phyloP scores from a whole-genome alignment of 2,113 vertebrate species.

The Mirounga angustirostris region DNA sequence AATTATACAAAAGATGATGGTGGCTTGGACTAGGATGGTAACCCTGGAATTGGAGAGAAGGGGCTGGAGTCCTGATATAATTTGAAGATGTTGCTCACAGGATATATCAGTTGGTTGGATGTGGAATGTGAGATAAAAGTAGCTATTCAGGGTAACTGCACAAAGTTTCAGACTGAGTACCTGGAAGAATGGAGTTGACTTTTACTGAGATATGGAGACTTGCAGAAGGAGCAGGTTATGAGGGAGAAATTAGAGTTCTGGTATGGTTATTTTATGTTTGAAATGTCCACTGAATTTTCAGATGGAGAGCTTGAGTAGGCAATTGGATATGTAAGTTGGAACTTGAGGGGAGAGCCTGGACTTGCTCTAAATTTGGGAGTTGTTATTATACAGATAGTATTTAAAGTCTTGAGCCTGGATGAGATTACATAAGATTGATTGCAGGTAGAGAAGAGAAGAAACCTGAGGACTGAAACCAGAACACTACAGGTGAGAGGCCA shows the following conservation, averaged over 20 bases:
- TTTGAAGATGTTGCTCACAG: conserved; percentile 1
- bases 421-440: not conserved
- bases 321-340: not conserved
- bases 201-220: not conserved
- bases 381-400: not conserved
- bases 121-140: not conserved
- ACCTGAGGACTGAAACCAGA: not conserved
- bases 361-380: conserved; percentile 9
- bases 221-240: not conserved
- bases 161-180: not conserved
- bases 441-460: not conserved
- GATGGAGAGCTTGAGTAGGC: not conserved
- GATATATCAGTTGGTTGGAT: not conserved
- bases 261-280: conserved; percentile 6
- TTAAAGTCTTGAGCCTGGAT: not conserved
- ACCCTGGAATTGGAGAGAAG: not conserved
- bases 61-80: not conserved
- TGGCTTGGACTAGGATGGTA: not conserved
- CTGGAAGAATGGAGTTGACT: not conserved
- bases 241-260: not conserved
- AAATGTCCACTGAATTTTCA: conserved; percentile 5
- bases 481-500: not conserved
- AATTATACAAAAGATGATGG: not conserved
- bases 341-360: not conserved
- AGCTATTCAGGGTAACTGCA: not conserved